Evolutionary conservation across 2,888 invertebrate genomes (phyloP).

Genomic region (Amblyjoppa fuscipennis): DNA sequence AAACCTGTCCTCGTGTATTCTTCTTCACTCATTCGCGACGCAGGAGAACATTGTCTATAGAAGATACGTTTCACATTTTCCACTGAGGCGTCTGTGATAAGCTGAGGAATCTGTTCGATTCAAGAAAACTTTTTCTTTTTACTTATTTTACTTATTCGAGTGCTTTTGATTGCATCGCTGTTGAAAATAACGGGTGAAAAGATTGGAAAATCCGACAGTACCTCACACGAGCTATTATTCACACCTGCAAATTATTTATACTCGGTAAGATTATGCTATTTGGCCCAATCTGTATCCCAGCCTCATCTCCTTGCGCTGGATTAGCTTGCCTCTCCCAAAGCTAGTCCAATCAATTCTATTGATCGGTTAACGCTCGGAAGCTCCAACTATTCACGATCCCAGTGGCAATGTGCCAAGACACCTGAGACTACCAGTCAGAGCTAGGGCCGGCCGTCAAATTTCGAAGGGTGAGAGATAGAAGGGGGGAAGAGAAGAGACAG

Average conservation of each 20-base stretch:
- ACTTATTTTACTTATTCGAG: background rate
- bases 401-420: slow-evolving; percentile 71
- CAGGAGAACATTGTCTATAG: slow-evolving; percentile 39
- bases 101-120: background rate
- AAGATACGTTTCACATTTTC: slow-evolving; percentile 40
- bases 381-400: slow-evolving; percentile 61
- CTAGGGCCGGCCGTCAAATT: slow-evolving; percentile 74
- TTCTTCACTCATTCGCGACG: slow-evolving; percentile 26
- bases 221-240: background rate
- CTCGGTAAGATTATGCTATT: background rate
- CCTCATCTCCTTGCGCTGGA: slow-evolving; percentile 21
- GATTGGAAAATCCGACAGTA: background rate
- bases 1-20: slow-evolving; percentile 74
- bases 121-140: background rate
- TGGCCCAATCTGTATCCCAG: background rate
- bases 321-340: slow-evolving; percentile 10
- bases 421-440: slow-evolving; percentile 73
- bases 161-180: background rate
- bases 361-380: slow-evolving; percentile 51
- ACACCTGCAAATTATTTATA: background rate
- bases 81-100: slow-evolving; percentile 16
- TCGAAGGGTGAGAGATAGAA: slow-evolving; percentile 67
- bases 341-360: slow-evolving; percentile 62
- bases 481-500: slow-evolving; percentile 24
- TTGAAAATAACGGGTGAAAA: background rate